phyloP scores from a whole-genome alignment of 2,797 vertebrate species.

The Antrozous pallidus region DNA sequence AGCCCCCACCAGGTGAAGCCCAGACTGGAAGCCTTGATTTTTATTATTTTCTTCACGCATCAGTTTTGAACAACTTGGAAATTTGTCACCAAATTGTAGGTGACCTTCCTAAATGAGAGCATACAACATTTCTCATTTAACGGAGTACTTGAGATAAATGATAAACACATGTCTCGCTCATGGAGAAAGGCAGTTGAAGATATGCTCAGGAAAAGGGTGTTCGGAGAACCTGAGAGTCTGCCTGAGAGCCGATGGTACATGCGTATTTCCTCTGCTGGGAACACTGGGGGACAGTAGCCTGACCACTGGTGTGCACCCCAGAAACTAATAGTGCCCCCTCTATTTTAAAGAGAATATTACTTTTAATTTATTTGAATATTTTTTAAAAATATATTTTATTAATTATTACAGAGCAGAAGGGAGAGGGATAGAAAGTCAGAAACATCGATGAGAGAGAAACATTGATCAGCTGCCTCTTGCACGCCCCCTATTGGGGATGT shows the following conservation, averaged over 20 bases:
- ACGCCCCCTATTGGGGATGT: no score
- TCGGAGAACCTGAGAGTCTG: not conserved
- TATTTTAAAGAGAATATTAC: not conserved
- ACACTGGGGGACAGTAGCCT: not conserved
- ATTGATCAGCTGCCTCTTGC: no score
- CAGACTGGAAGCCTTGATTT: not conserved
- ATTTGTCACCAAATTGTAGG: not conserved
- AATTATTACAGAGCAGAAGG: no score
- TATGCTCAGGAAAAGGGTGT: not conserved
- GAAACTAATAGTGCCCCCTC: not conserved
- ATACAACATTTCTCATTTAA: not conserved
- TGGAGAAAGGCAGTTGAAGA: not conserved
- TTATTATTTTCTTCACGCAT: not conserved
- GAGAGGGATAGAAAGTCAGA: no score
- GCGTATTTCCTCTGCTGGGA: not conserved
- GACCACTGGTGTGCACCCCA: no score
- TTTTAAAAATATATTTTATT: no score
- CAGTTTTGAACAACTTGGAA: not conserved
- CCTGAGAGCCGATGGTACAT: accelerated
- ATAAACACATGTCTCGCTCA: not conserved
- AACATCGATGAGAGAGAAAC: no score
- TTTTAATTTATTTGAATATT: not conserved
- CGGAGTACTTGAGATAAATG: not conserved
- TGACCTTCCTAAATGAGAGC: not conserved
- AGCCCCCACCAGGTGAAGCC: not conserved